A percentile compares a stretch with the other conserved stretches of the same genome.
These are phyloP conservation scores for Tipula confusa DNA, from an alignment of 2,888 invertebrate genomes.

Conservation along the genomic window DNA sequence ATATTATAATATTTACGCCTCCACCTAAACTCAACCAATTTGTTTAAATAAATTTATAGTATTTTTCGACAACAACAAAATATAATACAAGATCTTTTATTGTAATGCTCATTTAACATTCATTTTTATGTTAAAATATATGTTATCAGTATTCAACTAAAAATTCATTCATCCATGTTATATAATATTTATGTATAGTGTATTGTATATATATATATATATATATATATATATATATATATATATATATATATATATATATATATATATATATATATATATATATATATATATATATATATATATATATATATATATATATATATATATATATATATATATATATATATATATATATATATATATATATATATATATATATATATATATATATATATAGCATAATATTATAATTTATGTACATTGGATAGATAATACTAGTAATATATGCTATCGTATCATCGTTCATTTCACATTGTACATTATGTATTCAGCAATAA, in stretches of 20 bases:
- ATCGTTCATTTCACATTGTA: not conserved
- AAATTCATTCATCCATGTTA: not conserved
- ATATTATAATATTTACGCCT: not conserved
- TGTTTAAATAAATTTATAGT: not conserved
- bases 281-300: no score
- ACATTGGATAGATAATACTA: not conserved
- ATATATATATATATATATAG: not conserved
- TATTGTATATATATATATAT: no score
- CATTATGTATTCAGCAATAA: not conserved
- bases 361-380: no score
- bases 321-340: no score
- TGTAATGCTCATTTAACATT: not conserved
- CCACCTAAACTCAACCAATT: not conserved
- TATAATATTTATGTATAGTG: not conserved
- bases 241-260: no score
- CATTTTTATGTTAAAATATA: not conserved
- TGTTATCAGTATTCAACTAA: not conserved
- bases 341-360: no score
- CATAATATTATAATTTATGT: slow-evolving; percentile 13
- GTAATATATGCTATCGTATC: not conserved
- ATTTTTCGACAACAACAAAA: not conserved
- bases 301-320: no score
- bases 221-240: no score
- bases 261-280: no score
- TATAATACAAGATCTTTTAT: not conserved